Conservation (phyloP, 2,113 vertebrate species). For the Notothenia coriiceps region DNA sequence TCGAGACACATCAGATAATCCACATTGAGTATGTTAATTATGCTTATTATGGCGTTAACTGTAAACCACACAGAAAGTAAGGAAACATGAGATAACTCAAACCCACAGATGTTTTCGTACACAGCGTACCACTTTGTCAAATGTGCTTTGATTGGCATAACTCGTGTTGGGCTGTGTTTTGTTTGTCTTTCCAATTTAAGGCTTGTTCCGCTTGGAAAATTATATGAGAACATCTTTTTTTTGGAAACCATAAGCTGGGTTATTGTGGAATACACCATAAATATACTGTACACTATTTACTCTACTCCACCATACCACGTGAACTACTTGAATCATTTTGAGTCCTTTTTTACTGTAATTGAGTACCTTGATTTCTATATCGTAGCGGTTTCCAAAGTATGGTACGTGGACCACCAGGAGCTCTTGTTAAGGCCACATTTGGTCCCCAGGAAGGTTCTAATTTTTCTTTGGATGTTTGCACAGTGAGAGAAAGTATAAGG, state of each 20-base stretch:
- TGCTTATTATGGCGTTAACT: slow-evolving; percentile 51
- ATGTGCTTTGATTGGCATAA: slow-evolving; percentile 18
- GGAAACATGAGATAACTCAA: slow-evolving; percentile 50
- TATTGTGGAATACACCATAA: slow-evolving; percentile 15
- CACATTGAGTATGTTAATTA: slow-evolving; percentile 63
- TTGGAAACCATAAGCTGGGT: background rate
- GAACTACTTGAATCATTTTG: slow-evolving; percentile 4
- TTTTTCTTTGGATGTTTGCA: background rate
- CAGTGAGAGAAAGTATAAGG: background rate
- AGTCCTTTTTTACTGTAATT: background rate
- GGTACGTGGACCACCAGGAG: background rate
- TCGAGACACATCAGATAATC: slow-evolving; percentile 55
- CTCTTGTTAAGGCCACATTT: background rate
- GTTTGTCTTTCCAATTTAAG: slow-evolving; percentile 20
- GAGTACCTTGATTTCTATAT: background rate
- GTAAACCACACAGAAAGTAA: slow-evolving; percentile 48
- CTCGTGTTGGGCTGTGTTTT: slow-evolving; percentile 1
- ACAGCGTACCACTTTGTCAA: slow-evolving; percentile 20
- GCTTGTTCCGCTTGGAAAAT: slow-evolving; percentile 10
- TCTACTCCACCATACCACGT: too few species aligned
- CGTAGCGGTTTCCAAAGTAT: background rate
- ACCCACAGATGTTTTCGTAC: slow-evolving; percentile 21
- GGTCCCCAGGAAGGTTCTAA: background rate
- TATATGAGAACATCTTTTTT: slow-evolving; percentile 1
- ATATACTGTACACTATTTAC: slow-evolving; percentile 9